phyloP scores from a whole-genome alignment of 1,140 invertebrate genomes.

The Galleria mellonella region DNA sequence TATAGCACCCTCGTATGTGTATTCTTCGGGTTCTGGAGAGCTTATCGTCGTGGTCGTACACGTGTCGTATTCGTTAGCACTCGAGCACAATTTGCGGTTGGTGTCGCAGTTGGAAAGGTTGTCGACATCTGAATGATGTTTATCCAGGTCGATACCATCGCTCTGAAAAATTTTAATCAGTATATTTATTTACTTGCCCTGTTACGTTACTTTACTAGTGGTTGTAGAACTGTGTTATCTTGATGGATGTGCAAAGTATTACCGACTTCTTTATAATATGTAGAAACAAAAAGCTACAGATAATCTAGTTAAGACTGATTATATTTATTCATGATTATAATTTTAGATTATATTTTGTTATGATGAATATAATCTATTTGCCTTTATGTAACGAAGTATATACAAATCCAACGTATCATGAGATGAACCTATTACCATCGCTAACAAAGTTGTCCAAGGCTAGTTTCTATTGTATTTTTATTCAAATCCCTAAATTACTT shows the following conservation, averaged over 20 bases:
- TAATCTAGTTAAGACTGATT: too few species aligned
- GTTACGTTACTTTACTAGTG: not conserved
- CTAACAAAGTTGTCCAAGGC: not conserved
- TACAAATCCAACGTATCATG: too few species aligned
- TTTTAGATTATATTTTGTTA: too few species aligned
- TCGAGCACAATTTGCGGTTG: slow-evolving; percentile 67
- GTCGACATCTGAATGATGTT: slow-evolving; percentile 78
- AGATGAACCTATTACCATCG: too few species aligned
- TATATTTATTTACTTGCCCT: slow-evolving; percentile 4
- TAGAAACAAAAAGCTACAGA: too few species aligned
- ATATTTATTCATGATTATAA: too few species aligned
- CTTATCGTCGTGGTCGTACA: slow-evolving; percentile 77
- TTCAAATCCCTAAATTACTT: not conserved
- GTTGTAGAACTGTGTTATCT: not conserved
- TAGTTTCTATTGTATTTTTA: not conserved
- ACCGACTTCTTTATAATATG: not conserved
- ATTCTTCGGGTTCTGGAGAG: slow-evolving; percentile 82
- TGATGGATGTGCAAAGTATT: not conserved
- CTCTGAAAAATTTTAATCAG: slow-evolving; percentile 69
- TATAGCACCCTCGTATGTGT: slow-evolving; percentile 90
- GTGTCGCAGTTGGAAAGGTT: slow-evolving; percentile 68
- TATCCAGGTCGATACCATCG: slow-evolving; percentile 79
- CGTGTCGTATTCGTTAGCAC: slow-evolving; percentile 77
- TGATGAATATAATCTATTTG: too few species aligned
- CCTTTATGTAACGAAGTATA: too few species aligned